Evolutionary conservation across 2,888 invertebrate species (phyloP).

Genomic region (Andrena haemorrhoa): DNA sequence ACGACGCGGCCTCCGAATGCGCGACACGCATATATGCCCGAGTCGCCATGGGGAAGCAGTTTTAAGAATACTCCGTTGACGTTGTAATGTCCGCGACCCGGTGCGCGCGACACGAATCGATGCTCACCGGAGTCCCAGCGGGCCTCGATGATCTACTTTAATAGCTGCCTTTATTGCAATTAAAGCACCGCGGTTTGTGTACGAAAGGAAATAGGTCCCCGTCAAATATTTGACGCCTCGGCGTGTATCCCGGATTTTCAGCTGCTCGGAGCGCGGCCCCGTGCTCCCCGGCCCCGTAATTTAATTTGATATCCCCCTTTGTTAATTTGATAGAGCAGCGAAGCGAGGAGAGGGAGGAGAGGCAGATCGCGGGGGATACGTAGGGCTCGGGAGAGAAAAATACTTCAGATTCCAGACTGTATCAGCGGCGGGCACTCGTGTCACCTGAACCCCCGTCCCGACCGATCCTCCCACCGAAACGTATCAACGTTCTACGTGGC

Average conservation of each 20-base stretch:
- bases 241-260: constrained; percentile 58
- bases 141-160: constrained; percentile 41
- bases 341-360: constrained; percentile 26
- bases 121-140: constrained; percentile 51
- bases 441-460: constrained; percentile 62
- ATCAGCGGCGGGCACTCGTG: constrained; percentile 63
- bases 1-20: constrained; percentile 37
- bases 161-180: constrained; percentile 63
- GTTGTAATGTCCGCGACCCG: constrained; percentile 51
- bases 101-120: constrained; percentile 26
- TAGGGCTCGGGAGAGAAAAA: constrained; percentile 70
- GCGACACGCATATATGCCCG: constrained; percentile 28
- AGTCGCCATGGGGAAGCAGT: constrained; percentile 45
- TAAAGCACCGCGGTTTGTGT: constrained; percentile 42
- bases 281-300: constrained; percentile 69
- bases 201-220: constrained; percentile 54
- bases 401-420: constrained; percentile 77
- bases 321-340: constrained; percentile 74
- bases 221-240: constrained; percentile 73
- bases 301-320: constrained; percentile 81
- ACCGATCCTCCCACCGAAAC: constrained; percentile 61
- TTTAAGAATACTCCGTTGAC: constrained; percentile 64
- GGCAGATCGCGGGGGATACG: constrained; percentile 32
- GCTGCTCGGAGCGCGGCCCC: constrained; percentile 53
- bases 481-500: constrained; percentile 64